Conservation (phyloP, 2,113 vertebrate species). For the Corvus moneduloides region DNA sequence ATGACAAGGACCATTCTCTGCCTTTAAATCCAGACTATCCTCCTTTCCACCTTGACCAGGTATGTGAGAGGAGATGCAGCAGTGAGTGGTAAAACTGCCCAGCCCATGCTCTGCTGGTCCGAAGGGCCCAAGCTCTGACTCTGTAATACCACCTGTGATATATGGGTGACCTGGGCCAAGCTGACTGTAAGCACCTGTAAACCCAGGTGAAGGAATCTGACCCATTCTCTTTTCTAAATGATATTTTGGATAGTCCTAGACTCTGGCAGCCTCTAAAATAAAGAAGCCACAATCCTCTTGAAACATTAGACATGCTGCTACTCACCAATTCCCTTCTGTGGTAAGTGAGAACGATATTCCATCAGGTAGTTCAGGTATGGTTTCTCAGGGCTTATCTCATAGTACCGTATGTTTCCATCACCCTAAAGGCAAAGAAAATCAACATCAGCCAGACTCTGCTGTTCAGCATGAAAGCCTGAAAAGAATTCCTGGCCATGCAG, state of each 20-base stretch:
- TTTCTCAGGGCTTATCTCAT: constrained; percentile 86
- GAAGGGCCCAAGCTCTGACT: not conserved
- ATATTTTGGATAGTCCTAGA: not conserved
- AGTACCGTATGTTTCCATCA: constrained; percentile 92
- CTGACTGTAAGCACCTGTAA: not conserved
- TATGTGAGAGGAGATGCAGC: not conserved
- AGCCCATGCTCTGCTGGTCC: not conserved
- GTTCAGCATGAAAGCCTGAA: not conserved
- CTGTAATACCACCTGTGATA: not conserved
- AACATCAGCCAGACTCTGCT: not conserved
- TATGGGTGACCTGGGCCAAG: not conserved
- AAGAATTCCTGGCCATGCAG: not conserved
- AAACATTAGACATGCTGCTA: not conserved
- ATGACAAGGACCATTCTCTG: not conserved
- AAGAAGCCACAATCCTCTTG: not conserved
- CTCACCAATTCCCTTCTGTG: constrained; percentile 94
- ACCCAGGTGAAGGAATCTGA: not conserved
- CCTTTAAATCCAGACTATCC: not conserved
- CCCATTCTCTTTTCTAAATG: not conserved
- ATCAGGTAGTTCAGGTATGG: constrained; percentile 86
- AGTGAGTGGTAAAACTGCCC: not conserved
- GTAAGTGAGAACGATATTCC: constrained; percentile 84
- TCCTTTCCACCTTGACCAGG: not conserved
- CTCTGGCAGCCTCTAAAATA: not conserved
- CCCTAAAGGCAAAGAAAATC: constrained; percentile 73